Conservation (phyloP, 2,888 invertebrate species). For the Pammene aurita region DNA sequence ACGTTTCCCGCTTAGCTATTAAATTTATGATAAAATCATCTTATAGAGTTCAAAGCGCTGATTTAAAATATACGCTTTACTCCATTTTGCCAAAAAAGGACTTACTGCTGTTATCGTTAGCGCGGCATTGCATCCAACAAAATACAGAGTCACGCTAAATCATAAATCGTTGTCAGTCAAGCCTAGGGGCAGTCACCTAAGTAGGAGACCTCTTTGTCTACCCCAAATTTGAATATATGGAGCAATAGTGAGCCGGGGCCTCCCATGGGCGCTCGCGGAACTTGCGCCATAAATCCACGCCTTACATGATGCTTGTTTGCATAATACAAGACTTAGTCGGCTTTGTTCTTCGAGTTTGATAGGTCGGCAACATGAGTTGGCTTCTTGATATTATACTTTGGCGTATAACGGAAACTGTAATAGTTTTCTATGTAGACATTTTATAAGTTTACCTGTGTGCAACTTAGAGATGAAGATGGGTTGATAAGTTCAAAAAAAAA, state of each 20-base stretch:
- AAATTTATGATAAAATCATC: too few species aligned
- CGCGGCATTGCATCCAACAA: background rate
- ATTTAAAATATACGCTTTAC: too few species aligned
- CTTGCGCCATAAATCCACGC: constrained; percentile 81
- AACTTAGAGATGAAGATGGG: background rate
- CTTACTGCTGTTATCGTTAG: background rate
- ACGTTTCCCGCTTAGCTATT: too few species aligned
- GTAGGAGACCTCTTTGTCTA: constrained; percentile 50
- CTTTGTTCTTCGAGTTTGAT: constrained; percentile 78
- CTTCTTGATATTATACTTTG: constrained; percentile 43
- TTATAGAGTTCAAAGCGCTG: too few species aligned
- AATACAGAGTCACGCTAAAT: background rate
- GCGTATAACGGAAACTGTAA: constrained; percentile 20
- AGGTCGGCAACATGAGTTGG: constrained; percentile 61
- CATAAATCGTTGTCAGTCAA: constrained; percentile 17
- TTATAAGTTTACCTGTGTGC: background rate
- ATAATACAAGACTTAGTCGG: constrained; percentile 80
- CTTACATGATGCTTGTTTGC: constrained; percentile 82
- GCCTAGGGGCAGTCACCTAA: constrained; percentile 46
- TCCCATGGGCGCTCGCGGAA: constrained; percentile 72
- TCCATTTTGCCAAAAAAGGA: too few species aligned
- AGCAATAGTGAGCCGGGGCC: constrained; percentile 64
- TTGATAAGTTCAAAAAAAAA: background rate
- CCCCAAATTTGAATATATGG: constrained; percentile 78
- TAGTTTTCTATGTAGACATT: background rate